phyloP scores from a whole-genome alignment of 37 sponge, comb jelly and placozoan species.

The Geodia barretti region DNA sequence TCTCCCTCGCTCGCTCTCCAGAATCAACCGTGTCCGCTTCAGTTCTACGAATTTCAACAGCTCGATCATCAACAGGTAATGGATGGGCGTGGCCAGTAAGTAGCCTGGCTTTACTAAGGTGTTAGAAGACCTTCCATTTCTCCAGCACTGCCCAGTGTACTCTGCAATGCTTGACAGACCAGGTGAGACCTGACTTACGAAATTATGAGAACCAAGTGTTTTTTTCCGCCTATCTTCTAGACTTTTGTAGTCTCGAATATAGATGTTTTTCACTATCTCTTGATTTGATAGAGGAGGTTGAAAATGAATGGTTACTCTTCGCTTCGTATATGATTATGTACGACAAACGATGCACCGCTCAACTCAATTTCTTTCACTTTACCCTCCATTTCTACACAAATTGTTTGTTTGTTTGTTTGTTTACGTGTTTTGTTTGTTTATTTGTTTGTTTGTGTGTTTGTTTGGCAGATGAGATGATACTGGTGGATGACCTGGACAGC shows the following conservation, averaged over 20 bases:
- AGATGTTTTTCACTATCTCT: too few relatives aligned
- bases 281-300: too few relatives aligned
- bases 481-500: slow-evolving; percentile 27
- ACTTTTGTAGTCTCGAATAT: too few relatives aligned
- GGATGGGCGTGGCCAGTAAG: neutral
- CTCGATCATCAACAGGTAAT: slow-evolving; percentile 52
- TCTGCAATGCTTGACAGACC: slow-evolving; percentile 25
- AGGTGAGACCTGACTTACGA: slow-evolving; percentile 29
- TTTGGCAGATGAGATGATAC: slow-evolving; percentile 11
- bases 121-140: neutral
- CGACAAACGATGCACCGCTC: too few relatives aligned
- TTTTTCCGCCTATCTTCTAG: too few relatives aligned
- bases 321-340: too few relatives aligned
- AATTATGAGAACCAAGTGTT: too few relatives aligned
- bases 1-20: neutral
- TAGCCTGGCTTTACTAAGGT: neutral
- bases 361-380: too few relatives aligned
- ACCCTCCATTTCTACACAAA: too few relatives aligned
- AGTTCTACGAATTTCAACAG: slow-evolving; percentile 64
- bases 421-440: neutral
- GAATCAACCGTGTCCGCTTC: slow-evolving; percentile 70
- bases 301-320: too few relatives aligned
- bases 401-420: too few relatives aligned
- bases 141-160: slow-evolving; percentile 51
- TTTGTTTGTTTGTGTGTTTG: neutral